phyloP scores from a whole-genome alignment of 2,113 vertebrate species.

The Sinocyclocheilus anophthalmus region DNA sequence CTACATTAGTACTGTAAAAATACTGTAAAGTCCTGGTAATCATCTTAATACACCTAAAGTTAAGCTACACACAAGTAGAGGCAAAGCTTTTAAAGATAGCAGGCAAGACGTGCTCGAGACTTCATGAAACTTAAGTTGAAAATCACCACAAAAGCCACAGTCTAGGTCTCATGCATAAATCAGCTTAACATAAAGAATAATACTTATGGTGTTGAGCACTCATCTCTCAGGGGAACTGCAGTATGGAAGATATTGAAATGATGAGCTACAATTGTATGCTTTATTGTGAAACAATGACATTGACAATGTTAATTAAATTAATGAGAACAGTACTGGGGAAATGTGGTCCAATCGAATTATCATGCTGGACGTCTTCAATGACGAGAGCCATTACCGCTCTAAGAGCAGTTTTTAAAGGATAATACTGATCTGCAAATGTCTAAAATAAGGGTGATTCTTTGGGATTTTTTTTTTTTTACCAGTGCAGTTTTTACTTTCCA shows the following conservation, averaged over 20 bases:
- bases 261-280: not conserved
- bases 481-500: not conserved
- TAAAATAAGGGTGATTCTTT: not conserved
- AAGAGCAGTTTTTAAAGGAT: not conserved
- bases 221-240: not conserved
- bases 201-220: not conserved
- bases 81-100: not conserved
- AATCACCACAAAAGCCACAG: not conserved
- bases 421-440: not conserved
- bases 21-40: not conserved
- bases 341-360: not conserved
- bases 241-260: not conserved
- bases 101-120: not conserved
- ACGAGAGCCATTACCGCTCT: not conserved
- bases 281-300: constrained; percentile 1
- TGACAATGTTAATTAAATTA: not conserved
- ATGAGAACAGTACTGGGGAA: not conserved
- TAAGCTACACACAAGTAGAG: not conserved
- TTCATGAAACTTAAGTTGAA: not conserved
- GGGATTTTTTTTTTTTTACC: too few species aligned
- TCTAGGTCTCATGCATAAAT: not conserved
- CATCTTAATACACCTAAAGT: not conserved
- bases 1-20: too few species aligned
- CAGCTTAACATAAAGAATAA: not conserved
- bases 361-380: not conserved